phyloP scores from a whole-genome alignment of 2,797 vertebrate species.

The Leptodactylus fallax region DNA sequence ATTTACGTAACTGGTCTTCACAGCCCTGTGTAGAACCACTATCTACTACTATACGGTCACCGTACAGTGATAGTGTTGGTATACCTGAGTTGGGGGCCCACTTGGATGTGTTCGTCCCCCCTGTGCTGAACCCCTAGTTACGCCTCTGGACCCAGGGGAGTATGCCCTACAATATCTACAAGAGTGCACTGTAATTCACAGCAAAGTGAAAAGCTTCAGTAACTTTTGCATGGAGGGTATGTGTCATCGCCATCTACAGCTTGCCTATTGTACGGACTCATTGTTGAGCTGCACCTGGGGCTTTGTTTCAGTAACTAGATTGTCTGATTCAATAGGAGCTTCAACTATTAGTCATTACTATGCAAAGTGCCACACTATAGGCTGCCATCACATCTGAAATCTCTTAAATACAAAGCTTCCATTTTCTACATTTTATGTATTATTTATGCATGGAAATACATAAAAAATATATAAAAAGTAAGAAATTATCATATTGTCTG shows the following conservation, averaged over 20 bases:
- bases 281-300: conserved; percentile 49
- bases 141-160: too few relatives aligned
- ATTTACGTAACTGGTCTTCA: too few relatives aligned
- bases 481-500: neutral
- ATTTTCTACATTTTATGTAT: neutral
- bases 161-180: too few relatives aligned
- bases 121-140: too few relatives aligned
- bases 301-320: conserved; percentile 45
- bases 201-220: too few relatives aligned
- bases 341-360: neutral
- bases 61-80: too few relatives aligned
- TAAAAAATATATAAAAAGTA: neutral
- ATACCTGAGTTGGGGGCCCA: too few relatives aligned
- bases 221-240: neutral
- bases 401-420: conserved; percentile 11
- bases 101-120: too few relatives aligned
- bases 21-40: too few relatives aligned
- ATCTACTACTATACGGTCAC: too few relatives aligned
- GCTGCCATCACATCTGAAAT: neutral
- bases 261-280: conserved; percentile 14
- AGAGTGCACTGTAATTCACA: too few relatives aligned
- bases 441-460: neutral
- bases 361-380: neutral
- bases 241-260: conserved; percentile 45
- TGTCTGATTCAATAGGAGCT: conserved; percentile 42